Percentiles rank a stretch among this genome's conserved stretches.
Evolutionary conservation across 2,888 invertebrate genomes (phyloP).

Genomic region (Maniola hyperantus): DNA sequence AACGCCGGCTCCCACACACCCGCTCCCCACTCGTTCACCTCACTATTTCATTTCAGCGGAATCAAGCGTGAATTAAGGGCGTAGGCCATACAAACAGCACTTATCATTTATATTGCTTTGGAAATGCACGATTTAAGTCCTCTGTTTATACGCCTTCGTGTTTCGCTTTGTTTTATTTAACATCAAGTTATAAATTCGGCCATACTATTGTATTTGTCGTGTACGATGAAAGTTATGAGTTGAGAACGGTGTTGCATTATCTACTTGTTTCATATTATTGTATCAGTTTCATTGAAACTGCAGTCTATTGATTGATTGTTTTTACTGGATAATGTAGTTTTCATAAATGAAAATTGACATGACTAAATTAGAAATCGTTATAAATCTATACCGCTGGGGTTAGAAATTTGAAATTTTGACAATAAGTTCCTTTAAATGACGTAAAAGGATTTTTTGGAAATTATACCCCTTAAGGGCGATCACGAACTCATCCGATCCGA

Average conservation of each 20-base stretch:
- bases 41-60: constrained; percentile 56
- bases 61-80: constrained; percentile 53
- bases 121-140: constrained; percentile 34
- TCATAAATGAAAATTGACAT: too few relatives aligned
- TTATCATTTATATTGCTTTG: constrained; percentile 39
- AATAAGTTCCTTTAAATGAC: too few relatives aligned
- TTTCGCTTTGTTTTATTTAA: constrained; percentile 20
- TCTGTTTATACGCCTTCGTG: constrained; percentile 23
- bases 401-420: too few relatives aligned
- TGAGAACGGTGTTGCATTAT: neutral
- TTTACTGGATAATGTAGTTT: too few relatives aligned
- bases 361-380: too few relatives aligned
- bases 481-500: too few relatives aligned
- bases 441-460: too few relatives aligned
- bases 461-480: too few relatives aligned
- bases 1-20: constrained; percentile 51
- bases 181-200: constrained; percentile 8
- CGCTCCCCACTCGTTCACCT: constrained; percentile 46
- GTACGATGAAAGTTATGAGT: constrained; percentile 5
- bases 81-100: constrained; percentile 42
- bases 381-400: too few relatives aligned
- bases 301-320: too few relatives aligned
- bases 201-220: constrained; percentile 10
- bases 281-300: too few relatives aligned
- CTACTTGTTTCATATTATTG: too few relatives aligned